Percentiles rank a stretch among this genome's conserved stretches.
Evolutionary conservation across 2,113 vertebrate species (phyloP).

Genomic region (Eublepharis macularius): DNA sequence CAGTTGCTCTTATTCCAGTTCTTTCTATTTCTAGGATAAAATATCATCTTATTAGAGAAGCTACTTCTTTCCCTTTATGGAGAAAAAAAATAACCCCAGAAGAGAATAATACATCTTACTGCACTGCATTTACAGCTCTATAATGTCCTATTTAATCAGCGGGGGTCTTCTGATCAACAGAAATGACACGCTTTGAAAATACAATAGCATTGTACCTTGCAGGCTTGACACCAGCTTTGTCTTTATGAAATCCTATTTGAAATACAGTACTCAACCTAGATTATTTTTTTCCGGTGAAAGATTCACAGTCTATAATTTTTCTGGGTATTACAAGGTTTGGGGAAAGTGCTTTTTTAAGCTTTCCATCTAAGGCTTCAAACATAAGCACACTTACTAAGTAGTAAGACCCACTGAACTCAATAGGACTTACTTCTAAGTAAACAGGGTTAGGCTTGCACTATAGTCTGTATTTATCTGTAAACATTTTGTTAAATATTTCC

Average conservation of each 20-base stretch:
- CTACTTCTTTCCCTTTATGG: background rate
- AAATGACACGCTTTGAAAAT: background rate
- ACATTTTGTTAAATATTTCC: background rate
- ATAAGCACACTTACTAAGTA: too few relatives aligned
- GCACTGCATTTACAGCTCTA: background rate
- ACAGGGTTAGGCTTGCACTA: background rate
- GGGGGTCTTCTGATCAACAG: background rate
- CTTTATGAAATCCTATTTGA: background rate
- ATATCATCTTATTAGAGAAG: background rate
- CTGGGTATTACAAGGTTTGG: background rate
- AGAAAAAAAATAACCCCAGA: background rate
- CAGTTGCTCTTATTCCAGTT: slow-evolving; percentile 25
- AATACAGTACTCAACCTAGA: background rate
- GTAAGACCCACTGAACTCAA: too few relatives aligned
- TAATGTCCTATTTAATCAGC: slow-evolving; percentile 2
- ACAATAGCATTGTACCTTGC: background rate
- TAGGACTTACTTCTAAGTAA: too few relatives aligned
- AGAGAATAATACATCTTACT: background rate
- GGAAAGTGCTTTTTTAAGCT: too few relatives aligned
- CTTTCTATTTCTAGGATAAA: slow-evolving; percentile 1
- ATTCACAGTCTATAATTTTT: background rate
- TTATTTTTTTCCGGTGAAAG: background rate
- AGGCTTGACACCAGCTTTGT: background rate
- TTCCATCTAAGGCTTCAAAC: too few relatives aligned
- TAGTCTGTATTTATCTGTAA: background rate